Evolutionary conservation across 2,888 invertebrate species (phyloP), one percentile per base, ranked within the genome.

Genomic region (Koerneria pararmatus): DNA sequence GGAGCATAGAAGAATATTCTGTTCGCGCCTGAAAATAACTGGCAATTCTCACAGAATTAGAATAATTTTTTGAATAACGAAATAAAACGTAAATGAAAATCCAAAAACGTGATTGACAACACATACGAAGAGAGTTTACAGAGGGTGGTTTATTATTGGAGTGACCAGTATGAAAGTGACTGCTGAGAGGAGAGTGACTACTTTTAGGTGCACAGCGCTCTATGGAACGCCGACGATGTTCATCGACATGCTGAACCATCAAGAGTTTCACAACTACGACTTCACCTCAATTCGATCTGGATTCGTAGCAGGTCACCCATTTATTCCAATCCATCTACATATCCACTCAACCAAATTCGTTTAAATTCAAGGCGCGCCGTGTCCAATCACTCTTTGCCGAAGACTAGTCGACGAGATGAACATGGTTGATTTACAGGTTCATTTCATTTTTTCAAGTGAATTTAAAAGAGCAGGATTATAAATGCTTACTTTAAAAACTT

Each of bases 301-400:
- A 70, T 61, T 34, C 15, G 27, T 24, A 41, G 31, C 35, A 53
- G 34, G 53, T 22, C 51, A 49, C 32, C 37, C 24, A 41, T 29
- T 35, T 8, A 24, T 35, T 29, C 57, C 54, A 19, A 2, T 3
- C 29, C 32, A 0, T 6, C 32, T 35, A 29, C n/a, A 41, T 24
- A 5, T 6, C 19, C 46, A 29, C 31, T 31, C 19, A 24, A 15
- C 48, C 6, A 29, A 8, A 61, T 19, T 24, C 24, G 19, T 11
- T 61, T 61, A 41, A 15, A 15, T 57, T 31, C 6, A 57, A 24
- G 92, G 91, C 4, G 87, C 92, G 0, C 87, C 89, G 0, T 89
- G 90, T 71, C 88, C 91, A 1, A 79, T 84, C 27, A 84, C 86
- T 59, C 78, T 87, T 3, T 84, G 87, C 78, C 83, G 82, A 65